phyloP scores from a whole-genome alignment of 2,113 vertebrate genomes.

The Polypterus bichir region DNA sequence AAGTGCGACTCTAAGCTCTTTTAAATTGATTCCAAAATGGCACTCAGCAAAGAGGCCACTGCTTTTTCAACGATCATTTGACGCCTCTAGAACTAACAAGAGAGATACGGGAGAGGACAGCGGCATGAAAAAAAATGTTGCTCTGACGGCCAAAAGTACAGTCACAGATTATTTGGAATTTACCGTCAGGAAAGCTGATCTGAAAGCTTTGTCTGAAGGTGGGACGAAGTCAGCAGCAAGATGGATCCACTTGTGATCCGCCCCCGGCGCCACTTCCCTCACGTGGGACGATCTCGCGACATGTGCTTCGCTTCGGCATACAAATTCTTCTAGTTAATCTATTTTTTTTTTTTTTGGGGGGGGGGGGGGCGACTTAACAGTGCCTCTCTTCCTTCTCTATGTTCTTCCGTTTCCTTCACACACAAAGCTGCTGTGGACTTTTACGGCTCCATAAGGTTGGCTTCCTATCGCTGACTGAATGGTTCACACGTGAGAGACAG shows the following conservation, averaged over 20 bases:
- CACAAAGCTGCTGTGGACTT: neutral
- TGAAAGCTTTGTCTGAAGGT: neutral
- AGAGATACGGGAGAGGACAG: too few relatives aligned
- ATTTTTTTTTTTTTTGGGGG: too few relatives aligned
- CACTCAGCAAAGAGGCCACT: too few relatives aligned
- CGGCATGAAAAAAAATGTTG: too few relatives aligned
- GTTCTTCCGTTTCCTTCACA: neutral
- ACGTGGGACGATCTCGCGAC: neutral
- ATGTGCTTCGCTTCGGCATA: neutral
- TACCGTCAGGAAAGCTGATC: neutral
- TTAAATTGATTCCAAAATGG: neutral
- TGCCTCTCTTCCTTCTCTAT: neutral
- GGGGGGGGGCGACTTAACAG: too few relatives aligned
- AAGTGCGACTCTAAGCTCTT: neutral
- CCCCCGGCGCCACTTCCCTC: neutral
- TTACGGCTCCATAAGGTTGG: neutral
- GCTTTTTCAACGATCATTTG: too few relatives aligned
- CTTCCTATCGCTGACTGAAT: conserved; percentile 20
- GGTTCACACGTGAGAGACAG: conserved; percentile 3
- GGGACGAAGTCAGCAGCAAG: too few relatives aligned
- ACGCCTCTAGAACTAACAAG: too few relatives aligned
- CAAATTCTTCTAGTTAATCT: neutral
- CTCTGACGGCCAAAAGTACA: too few relatives aligned
- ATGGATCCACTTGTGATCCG: too few relatives aligned
- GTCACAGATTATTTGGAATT: neutral